These are phyloP conservation scores for Heliconius ethilla DNA, from an alignment of 2,888 invertebrate species.

Conservation along the genomic window DNA sequence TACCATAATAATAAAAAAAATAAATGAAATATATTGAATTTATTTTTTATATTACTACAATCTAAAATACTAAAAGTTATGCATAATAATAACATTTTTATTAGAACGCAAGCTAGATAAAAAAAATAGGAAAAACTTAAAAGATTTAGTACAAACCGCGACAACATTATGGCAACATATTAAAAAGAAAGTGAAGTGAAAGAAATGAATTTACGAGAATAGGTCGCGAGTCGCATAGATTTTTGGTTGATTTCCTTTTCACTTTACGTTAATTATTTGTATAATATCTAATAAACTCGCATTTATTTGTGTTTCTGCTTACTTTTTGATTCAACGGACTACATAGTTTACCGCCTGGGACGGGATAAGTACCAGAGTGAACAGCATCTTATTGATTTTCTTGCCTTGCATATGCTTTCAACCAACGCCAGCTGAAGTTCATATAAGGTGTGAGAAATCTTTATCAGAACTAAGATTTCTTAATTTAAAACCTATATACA, in stretches of 20 bases:
- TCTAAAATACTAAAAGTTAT: background rate
- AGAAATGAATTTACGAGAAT: conserved; percentile 82
- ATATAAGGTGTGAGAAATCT: conserved; percentile 63
- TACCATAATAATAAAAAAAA: background rate
- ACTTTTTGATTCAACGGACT: conserved; percentile 74
- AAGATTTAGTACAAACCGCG: conserved; percentile 27
- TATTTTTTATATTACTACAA: background rate
- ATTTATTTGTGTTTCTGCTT: conserved; percentile 76
- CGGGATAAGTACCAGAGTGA: conserved; percentile 77
- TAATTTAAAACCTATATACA: conserved; percentile 55
- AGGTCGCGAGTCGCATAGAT: conserved; percentile 81
- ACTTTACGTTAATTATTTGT: conserved; percentile 79
- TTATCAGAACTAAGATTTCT: conserved; percentile 65
- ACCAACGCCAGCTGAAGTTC: conserved; percentile 80
- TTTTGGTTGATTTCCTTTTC: conserved; percentile 82
- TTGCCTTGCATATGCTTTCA: conserved; percentile 81
- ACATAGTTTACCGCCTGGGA: conserved; percentile 66
- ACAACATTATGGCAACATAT: conserved; percentile 67
- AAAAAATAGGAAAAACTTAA: background rate
- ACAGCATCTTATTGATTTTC: conserved; percentile 83
- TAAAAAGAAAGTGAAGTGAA: conserved; percentile 81
- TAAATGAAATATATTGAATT: background rate
- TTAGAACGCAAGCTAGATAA: background rate
- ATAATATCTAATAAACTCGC: conserved; percentile 78
- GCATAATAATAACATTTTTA: background rate